Evolutionary conservation across 2,113 vertebrate species (phyloP).

Genomic region (Ochotona curzoniae): DNA sequence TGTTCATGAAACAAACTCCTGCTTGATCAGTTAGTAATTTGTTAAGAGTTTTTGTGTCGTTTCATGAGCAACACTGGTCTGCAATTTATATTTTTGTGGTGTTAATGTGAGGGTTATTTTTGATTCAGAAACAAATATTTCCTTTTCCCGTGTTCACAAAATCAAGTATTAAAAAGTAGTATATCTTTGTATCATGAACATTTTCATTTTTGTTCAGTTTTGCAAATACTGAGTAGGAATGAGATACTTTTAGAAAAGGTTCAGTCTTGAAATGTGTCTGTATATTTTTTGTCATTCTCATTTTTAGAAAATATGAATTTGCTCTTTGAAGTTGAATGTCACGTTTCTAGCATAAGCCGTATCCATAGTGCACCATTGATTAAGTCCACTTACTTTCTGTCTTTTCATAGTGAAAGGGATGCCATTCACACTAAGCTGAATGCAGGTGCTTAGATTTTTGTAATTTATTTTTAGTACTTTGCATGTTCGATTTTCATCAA

Average conservation of each 20-base stretch:
- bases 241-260: conserved; percentile 4
- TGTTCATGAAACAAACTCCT: conserved; percentile 1
- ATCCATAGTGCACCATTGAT: neutral
- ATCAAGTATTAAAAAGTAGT: neutral
- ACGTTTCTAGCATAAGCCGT: neutral
- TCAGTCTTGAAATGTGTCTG: neutral
- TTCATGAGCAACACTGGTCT: neutral
- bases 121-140: neutral
- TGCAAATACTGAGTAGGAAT: neutral
- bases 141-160: neutral
- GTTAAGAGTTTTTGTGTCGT: conserved; percentile 21
- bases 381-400: neutral
- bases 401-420: neutral
- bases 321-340: neutral
- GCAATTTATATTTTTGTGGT: neutral
- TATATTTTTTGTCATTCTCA: conserved; percentile 15
- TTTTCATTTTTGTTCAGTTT: conserved; percentile 37
- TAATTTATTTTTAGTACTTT: conserved; percentile 23
- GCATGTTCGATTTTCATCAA: neutral
- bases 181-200: neutral
- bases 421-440: neutral
- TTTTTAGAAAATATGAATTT: conserved; percentile 20
- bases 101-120: neutral
- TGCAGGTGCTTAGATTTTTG: neutral
- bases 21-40: neutral